phyloP scores from a whole-genome alignment of 2,888 invertebrate genomes.

The Liopterus haemorrhoidalis region DNA sequence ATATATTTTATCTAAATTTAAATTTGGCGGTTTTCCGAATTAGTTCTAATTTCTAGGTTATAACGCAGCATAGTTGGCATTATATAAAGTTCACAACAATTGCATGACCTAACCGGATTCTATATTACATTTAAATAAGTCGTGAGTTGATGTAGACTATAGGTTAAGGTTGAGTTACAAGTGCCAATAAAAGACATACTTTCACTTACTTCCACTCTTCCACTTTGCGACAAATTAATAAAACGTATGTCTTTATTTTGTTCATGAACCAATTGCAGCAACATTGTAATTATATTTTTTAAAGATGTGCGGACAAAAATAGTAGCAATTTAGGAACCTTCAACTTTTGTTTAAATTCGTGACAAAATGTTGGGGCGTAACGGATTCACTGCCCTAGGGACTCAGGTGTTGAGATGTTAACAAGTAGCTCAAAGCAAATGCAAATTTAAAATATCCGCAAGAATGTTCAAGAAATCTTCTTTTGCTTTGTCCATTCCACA shows the following conservation, averaged over 20 bases:
- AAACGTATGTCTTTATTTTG: conserved; percentile 6
- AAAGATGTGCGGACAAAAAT: not conserved
- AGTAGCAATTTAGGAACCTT: too few species aligned
- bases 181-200: conserved; percentile 28
- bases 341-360: too few species aligned
- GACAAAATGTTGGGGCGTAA: too few species aligned
- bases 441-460: too few species aligned
- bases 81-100: conserved; percentile 23
- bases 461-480: too few species aligned
- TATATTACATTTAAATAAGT: conserved; percentile 31
- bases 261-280: conserved; percentile 14
- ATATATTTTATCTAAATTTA: too few species aligned
- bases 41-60: too few species aligned
- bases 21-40: too few species aligned
- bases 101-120: conserved; percentile 34
- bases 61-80: conserved; percentile 18
- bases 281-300: not conserved
- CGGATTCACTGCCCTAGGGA: too few species aligned
- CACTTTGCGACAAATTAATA: not conserved
- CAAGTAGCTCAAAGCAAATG: too few species aligned
- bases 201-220: conserved; percentile 9
- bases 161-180: conserved; percentile 33
- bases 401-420: too few species aligned
- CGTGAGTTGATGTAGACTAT: conserved; percentile 32
- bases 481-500: too few species aligned